Evolutionary conservation across 2,113 vertebrate genomes (phyloP), one percentile per base, ranked within the genome.

Genomic region (Heloderma charlesbogerti): DNA sequence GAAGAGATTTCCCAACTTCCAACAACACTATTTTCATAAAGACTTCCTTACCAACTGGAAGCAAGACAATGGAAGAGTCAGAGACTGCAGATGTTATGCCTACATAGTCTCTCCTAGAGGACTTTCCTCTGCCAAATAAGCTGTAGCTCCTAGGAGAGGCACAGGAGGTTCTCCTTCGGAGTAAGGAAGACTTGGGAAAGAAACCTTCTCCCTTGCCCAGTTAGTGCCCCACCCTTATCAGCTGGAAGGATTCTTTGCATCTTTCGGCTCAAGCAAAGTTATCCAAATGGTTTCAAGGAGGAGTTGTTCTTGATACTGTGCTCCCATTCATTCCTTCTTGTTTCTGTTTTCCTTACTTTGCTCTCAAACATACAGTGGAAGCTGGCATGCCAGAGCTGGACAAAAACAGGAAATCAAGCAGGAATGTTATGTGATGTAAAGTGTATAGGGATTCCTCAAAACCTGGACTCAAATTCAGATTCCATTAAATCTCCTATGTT

Each of bases 361-460:
- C 93, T 94, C 92, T n/a, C 90, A 92, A 92, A 82, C 74, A 66
- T 82, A 78, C 86, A 86, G 67, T 72, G 91, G 20, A 54, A 3
- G 71, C 15, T 77, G 89, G 31, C 90, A 85, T 89, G 89, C 83
- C 88, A 85, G 89, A 93, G 88, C 0, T 22, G n/a, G 27, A 45
- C 13, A 0, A 0, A 40, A 18, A 48, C 89, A 92, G 92, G 84
- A 92, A 93, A 87, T 80, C n/a, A 78, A 1, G n/a, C 83, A 94
- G 72, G 90, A 91, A 91, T 87, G 71, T 88, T 83, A 72, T 0
- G 77, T 90, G 15, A 0, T 0, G 69, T 91, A 88, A 90, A 91
- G 87, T 86, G 87, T 15, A n/a, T 0, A 9, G 51, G 67, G 69
- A 93, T 93, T 95, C 90, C 93, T 94, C 0, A 0, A 91, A 92